Evolutionary conservation across 2,113 vertebrate genomes (phyloP).

Genomic region (Echinops telfairi): DNA sequence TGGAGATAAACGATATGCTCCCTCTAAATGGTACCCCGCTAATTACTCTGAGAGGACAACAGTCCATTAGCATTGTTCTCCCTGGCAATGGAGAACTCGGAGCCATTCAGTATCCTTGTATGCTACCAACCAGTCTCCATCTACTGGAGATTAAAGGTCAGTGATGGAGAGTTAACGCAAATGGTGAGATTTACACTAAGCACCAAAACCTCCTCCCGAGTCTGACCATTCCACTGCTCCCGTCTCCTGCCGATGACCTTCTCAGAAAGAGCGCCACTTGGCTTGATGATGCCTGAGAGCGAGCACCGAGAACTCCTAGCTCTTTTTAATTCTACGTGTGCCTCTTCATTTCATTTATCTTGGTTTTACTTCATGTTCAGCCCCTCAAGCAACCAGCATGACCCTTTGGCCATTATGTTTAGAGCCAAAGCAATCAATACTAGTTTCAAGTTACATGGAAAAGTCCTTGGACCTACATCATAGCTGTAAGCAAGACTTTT

Average conservation of each 20-base stretch:
- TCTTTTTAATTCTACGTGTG: slow-evolving; percentile 38
- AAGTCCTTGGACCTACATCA: neutral
- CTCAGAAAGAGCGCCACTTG: neutral
- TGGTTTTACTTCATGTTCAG: neutral
- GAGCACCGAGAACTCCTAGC: neutral
- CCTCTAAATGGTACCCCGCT: neutral
- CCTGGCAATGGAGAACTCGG: neutral
- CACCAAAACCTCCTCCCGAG: neutral
- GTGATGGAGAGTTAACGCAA: slow-evolving; percentile 12
- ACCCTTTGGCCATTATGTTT: slow-evolving; percentile 22
- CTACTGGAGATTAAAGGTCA: slow-evolving; percentile 31
- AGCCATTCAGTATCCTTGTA: neutral
- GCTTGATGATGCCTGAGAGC: slow-evolving; percentile 18
- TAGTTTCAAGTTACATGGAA: slow-evolving; percentile 38
- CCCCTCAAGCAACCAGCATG: slow-evolving; percentile 39
- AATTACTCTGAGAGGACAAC: neutral
- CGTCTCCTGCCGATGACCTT: neutral
- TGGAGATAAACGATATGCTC: neutral
- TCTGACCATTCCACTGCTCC: neutral
- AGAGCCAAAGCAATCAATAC: slow-evolving; percentile 52
- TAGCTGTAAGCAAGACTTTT: neutral
- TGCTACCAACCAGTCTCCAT: neutral
- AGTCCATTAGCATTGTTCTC: slow-evolving; percentile 1
- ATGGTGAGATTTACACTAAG: slow-evolving; percentile 23
- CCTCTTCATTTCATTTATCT: slow-evolving; percentile 59